Evolutionary conservation across 2,888 invertebrate species (phyloP).

Genomic region (Pollenia amentaria): DNA sequence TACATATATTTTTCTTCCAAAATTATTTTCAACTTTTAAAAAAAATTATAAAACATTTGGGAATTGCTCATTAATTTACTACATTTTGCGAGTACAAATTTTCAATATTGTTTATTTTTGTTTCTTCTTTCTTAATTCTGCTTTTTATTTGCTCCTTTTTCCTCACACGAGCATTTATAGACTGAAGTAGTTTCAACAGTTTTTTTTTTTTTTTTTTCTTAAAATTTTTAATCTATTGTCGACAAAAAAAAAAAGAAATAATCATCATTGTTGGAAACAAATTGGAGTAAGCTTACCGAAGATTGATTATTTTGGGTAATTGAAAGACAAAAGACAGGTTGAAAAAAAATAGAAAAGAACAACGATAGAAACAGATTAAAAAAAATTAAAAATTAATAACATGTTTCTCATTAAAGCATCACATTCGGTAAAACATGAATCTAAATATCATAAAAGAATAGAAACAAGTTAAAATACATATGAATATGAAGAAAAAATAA

Average conservation of each 20-base stretch:
- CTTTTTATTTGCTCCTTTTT: not conserved
- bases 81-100: not conserved
- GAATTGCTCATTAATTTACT: no score
- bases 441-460: not conserved
- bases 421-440: not conserved
- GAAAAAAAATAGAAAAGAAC: not conserved
- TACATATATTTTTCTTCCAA: no score
- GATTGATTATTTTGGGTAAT: slow-evolving; percentile 33
- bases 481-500: no score
- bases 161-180: slow-evolving; percentile 1
- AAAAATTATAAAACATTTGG: no score
- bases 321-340: not conserved
- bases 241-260: not conserved
- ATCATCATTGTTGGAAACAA: not conserved
- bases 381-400: not conserved
- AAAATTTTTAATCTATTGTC: slow-evolving; percentile 1
- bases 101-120: not conserved
- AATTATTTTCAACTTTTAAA: no score
- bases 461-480: no score
- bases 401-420: not conserved
- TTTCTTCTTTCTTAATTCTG: not conserved
- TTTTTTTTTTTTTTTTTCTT: no score
- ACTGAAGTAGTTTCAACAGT: not conserved
- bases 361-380: not conserved
- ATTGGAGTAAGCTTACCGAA: not conserved